Conservation (phyloP, 2,888 invertebrate genomes). For the Oligia strigilis region DNA sequence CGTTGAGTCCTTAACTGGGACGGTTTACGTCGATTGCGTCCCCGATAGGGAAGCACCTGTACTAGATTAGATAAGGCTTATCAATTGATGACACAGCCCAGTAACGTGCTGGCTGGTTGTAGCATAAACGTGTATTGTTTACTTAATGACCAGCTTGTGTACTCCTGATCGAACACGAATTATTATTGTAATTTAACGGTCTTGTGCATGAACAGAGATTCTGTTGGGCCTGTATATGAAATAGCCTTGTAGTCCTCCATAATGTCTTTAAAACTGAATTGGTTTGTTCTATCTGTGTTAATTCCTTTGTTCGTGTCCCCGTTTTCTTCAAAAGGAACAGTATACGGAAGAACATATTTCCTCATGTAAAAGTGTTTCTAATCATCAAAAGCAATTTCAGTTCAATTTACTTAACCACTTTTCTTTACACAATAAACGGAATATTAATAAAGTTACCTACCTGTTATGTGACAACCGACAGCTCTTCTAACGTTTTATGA, state of each 20-base stretch:
- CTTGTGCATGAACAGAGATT: constrained; percentile 28
- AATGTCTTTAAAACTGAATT: background rate
- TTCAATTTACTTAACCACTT: constrained; percentile 28
- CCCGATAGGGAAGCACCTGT: constrained; percentile 78
- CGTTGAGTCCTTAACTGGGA: constrained; percentile 58
- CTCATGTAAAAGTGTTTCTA: background rate
- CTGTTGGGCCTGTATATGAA: constrained; percentile 2
- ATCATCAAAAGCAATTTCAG: constrained; percentile 30
- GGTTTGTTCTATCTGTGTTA: background rate
- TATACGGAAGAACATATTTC: constrained; percentile 15
- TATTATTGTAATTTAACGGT: constrained; percentile 43
- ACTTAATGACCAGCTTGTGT: constrained; percentile 52
- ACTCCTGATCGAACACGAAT: constrained; percentile 53
- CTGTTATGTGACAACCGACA: constrained; percentile 35
- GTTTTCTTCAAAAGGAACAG: background rate
- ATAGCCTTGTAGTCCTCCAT: background rate
- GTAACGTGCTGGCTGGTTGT: constrained; percentile 70
- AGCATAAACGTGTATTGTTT: constrained; percentile 62
- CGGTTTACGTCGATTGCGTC: constrained; percentile 67
- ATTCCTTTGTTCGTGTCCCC: background rate
- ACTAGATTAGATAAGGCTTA: constrained; percentile 79
- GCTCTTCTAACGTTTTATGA: constrained; percentile 46
- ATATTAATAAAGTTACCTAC: constrained; percentile 44
- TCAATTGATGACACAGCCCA: constrained; percentile 79
- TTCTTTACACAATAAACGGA: constrained; percentile 40